phyloP scores from a whole-genome alignment of 2,888 invertebrate species.

The Drosophila picticornis region DNA sequence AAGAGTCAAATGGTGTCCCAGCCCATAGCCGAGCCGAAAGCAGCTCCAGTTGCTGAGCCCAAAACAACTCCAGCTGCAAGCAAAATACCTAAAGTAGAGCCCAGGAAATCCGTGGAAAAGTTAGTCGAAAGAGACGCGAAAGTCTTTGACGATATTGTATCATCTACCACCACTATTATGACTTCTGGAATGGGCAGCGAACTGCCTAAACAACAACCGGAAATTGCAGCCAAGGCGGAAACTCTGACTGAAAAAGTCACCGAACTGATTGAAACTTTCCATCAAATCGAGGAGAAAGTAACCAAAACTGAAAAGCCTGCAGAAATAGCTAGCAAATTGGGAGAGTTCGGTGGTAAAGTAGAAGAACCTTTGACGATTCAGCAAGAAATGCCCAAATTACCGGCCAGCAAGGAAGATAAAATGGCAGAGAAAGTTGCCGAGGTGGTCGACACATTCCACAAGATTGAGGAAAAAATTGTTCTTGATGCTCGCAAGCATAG shows the following conservation, averaged over 20 bases:
- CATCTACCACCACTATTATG: conserved; percentile 61
- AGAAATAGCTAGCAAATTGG: conserved; percentile 44
- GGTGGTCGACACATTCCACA: conserved; percentile 64
- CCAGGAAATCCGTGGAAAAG: conserved; percentile 66
- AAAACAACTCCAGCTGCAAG: conserved; percentile 66
- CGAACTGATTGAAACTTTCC: conserved; percentile 68
- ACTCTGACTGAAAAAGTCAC: conserved; percentile 61
- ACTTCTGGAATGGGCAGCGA: conserved; percentile 59
- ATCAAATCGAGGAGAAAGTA: conserved; percentile 60
- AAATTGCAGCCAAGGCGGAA: conserved; percentile 65
- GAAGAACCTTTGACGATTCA: conserved; percentile 26
- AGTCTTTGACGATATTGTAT: conserved; percentile 59
- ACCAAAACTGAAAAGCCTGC: conserved; percentile 46
- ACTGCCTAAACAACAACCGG: conserved; percentile 41
- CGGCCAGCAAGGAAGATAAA: conserved; percentile 36
- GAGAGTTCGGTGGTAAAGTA: conserved; percentile 23
- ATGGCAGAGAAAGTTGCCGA: conserved; percentile 58
- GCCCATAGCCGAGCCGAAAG: conserved; percentile 2
- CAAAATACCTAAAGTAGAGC: conserved; percentile 73
- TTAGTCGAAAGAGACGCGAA: conserved; percentile 55
- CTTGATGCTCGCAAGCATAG: conserved; percentile 71
- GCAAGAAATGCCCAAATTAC: conserved; percentile 5
- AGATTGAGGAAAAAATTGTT: conserved; percentile 58
- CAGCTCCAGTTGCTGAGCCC: conserved; percentile 26
- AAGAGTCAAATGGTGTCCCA: conserved; percentile 38